Conservation (phyloP, 1,140 invertebrate genomes). For the Aethina tumida region DNA sequence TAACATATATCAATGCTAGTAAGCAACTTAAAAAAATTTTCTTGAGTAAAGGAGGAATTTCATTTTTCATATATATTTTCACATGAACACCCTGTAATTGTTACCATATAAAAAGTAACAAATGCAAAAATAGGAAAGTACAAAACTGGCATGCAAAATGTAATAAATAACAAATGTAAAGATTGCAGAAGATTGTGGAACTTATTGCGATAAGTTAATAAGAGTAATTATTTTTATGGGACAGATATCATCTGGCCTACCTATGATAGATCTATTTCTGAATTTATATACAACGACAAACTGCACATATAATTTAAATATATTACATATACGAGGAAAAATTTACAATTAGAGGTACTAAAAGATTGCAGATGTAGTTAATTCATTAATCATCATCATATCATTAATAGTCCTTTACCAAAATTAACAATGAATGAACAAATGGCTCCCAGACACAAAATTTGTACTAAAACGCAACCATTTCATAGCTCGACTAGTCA, state of each 20-base stretch:
- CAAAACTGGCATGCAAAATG: no score
- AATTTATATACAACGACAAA: constrained; percentile 35
- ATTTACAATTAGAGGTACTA: constrained; percentile 32
- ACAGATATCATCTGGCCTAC: constrained; percentile 5
- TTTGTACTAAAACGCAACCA: constrained; percentile 35
- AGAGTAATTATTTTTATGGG: constrained; percentile 2
- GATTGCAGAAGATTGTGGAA: constrained; percentile 7
- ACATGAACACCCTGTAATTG: no score
- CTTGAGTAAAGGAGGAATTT: no score
- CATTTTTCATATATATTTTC: no score
- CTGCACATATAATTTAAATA: constrained; percentile 33
- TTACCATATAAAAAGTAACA: no score
- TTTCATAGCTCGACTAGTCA: constrained; percentile 23
- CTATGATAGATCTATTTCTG: constrained; percentile 19
- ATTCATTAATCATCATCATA: constrained; percentile 15
- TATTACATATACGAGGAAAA: constrained; percentile 31
- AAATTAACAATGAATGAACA: constrained; percentile 13
- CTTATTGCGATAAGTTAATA: constrained; percentile 14
- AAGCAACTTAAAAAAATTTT: no score
- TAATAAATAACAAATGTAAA: constrained; percentile 6
- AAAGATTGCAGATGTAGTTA: constrained; percentile 32
- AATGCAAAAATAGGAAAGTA: no score
- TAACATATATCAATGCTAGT: no score
- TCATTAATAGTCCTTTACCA: constrained; percentile 9
- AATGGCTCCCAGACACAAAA: constrained; percentile 18